phyloP scores from a whole-genome alignment of 2,113 vertebrate genomes.

The Esox niger region DNA sequence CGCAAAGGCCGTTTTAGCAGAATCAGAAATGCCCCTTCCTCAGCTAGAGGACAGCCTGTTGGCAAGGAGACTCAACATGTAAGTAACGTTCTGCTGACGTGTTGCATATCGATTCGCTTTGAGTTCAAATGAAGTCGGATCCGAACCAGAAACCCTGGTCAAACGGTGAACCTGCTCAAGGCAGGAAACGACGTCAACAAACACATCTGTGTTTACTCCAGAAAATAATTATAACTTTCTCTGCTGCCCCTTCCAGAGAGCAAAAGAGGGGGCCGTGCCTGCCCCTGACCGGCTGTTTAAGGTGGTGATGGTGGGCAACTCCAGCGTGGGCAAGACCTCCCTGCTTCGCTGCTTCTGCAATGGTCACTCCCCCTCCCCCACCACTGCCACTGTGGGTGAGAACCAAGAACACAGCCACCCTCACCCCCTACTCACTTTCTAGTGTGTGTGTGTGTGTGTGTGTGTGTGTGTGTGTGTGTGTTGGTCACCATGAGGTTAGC shows the following conservation, averaged over 20 bases:
- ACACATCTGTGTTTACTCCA: neutral
- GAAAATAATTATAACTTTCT: neutral
- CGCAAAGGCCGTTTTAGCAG: conserved; percentile 11
- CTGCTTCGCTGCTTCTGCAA: conserved; percentile 86
- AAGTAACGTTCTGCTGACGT: conserved; percentile 1
- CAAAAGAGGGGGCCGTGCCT: conserved; percentile 59
- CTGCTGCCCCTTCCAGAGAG: conserved; percentile 25
- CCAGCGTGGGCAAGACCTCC: conserved; percentile 90
- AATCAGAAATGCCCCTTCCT: conserved; percentile 45
- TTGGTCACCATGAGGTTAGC: no score
- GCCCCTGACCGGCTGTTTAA: conserved; percentile 86
- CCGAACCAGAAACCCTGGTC: no score
- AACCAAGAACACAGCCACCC: conserved; percentile 33
- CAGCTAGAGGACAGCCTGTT: conserved; percentile 76
- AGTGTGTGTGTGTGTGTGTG: conserved; percentile 9
- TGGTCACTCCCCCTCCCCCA: conserved; percentile 75
- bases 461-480: conserved; percentile 12
- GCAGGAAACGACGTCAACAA: neutral
- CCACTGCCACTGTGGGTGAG: conserved; percentile 89
- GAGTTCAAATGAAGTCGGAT: neutral
- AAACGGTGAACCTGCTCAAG: neutral
- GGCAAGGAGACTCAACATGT: conserved; percentile 77
- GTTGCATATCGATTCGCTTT: neutral
- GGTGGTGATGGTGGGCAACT: conserved; percentile 88
- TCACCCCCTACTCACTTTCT: no score